Conservation (phyloP, 1,140 invertebrate genomes). For the Augochlora pura region DNA sequence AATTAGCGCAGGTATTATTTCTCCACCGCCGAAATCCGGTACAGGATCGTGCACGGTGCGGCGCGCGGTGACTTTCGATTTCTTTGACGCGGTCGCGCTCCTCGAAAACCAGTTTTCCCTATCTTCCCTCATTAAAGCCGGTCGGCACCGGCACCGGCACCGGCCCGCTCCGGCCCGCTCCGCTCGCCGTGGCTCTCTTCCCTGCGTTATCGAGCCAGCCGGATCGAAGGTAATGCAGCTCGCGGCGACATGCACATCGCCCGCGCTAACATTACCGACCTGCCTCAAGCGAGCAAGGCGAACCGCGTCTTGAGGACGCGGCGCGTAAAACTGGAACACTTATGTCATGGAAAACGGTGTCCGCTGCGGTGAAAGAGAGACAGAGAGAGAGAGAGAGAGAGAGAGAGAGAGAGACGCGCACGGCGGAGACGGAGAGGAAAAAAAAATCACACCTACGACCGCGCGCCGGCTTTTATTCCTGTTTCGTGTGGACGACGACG, state of each 20-base stretch:
- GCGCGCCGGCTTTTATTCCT: constrained; percentile 8
- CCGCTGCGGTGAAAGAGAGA: background rate
- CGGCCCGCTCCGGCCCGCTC: background rate
- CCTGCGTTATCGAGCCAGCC: constrained; percentile 58
- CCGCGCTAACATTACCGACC: constrained; percentile 67
- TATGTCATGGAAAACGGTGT: constrained; percentile 40
- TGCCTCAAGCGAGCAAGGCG: constrained; percentile 65
- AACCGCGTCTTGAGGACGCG: constrained; percentile 33
- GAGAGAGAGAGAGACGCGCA: no score
- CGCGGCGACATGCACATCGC: constrained; percentile 49
- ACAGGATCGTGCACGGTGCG: no score
- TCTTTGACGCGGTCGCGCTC: constrained; percentile 29
- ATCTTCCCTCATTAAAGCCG: constrained; percentile 39
- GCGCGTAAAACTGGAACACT: constrained; percentile 34
- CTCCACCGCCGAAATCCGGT: no score
- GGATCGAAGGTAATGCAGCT: constrained; percentile 69
- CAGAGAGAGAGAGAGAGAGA: background rate
- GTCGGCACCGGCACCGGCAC: constrained; percentile 4
- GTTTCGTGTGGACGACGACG: background rate
- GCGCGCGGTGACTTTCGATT: constrained; percentile 45
- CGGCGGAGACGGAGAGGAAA: background rate
- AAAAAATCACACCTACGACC: constrained; percentile 2
- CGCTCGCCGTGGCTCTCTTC: background rate
- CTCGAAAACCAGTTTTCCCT: constrained; percentile 53
- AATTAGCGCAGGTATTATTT: no score